A percentile compares a stretch with the other conserved stretches of the same genome.
phyloP scores from a whole-genome alignment of 2,113 vertebrate genomes.

The Barnardius zonarius region DNA sequence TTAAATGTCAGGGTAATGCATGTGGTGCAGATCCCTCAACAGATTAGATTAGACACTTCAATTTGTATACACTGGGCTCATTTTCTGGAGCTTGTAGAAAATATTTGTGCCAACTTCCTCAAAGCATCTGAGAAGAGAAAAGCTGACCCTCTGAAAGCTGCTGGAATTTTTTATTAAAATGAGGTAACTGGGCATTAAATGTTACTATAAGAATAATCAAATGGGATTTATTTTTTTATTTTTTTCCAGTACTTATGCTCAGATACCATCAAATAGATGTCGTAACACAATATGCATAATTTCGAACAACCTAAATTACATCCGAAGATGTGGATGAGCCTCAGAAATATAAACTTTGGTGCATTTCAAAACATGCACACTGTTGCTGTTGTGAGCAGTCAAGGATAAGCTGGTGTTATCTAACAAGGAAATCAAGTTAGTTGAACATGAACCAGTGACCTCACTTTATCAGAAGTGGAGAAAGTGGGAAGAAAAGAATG shows the following conservation, averaged over 20 bases:
- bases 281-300: neutral
- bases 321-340: neutral
- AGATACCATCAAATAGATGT: neutral
- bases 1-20: constrained; percentile 50
- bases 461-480: neutral
- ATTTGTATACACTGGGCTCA: neutral
- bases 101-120: constrained; percentile 22
- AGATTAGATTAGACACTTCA: constrained; percentile 54
- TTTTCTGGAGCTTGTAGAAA: constrained; percentile 29
- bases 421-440: neutral
- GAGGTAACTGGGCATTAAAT: neutral
- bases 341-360: neutral
- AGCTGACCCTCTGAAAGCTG: neutral
- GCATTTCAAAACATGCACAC: neutral
- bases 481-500: neutral
- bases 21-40: constrained; percentile 25
- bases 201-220: neutral
- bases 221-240: neutral
- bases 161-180: neutral
- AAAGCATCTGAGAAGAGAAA: constrained; percentile 14
- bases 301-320: neutral
- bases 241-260: neutral
- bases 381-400: neutral
- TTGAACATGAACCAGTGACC: neutral
- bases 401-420: neutral